phyloP scores from a whole-genome alignment of 2,113 vertebrate species.

The Stercorarius parasiticus region DNA sequence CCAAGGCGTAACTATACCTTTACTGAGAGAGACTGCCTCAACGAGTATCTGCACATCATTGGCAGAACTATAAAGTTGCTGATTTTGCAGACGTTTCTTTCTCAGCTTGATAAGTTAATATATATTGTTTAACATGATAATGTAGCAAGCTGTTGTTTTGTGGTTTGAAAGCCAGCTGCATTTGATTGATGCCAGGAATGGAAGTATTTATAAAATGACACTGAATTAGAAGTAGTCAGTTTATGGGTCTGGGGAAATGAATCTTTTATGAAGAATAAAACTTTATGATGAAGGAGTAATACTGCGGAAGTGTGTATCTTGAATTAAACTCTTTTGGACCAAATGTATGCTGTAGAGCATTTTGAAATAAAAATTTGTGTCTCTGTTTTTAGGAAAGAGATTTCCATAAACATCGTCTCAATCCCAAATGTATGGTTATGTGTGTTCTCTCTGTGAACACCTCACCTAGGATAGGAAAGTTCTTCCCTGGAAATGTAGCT shows the following conservation, averaged over 20 bases:
- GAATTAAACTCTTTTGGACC: constrained; percentile 22
- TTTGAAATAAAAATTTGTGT: neutral
- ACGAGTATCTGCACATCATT: neutral
- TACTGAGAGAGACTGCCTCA: neutral
- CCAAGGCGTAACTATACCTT: neutral
- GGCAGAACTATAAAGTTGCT: neutral
- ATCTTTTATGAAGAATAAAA: constrained; percentile 78
- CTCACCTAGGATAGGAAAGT: neutral
- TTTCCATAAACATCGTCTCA: accelerated
- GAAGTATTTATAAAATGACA: constrained; percentile 73
- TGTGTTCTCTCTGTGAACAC: neutral
- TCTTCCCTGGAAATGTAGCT: neutral
- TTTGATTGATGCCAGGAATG: constrained; percentile 69
- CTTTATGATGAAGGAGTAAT: constrained; percentile 61
- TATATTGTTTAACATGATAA: constrained; percentile 59
- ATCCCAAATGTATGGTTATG: neutral
- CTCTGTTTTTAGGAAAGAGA: neutral
- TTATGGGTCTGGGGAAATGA: constrained; percentile 72
- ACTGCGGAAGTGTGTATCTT: constrained; percentile 18
- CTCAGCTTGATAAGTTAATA: constrained; percentile 58
- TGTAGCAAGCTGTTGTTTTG: constrained; percentile 72
- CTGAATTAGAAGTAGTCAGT: constrained; percentile 68
- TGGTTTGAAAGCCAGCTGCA: constrained; percentile 62
- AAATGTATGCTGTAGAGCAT: neutral
- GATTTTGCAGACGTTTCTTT: constrained; percentile 63